These are phyloP conservation scores for Patella pellucida DNA, from an alignment of 2,888 invertebrate species.

Conservation along the genomic window DNA sequence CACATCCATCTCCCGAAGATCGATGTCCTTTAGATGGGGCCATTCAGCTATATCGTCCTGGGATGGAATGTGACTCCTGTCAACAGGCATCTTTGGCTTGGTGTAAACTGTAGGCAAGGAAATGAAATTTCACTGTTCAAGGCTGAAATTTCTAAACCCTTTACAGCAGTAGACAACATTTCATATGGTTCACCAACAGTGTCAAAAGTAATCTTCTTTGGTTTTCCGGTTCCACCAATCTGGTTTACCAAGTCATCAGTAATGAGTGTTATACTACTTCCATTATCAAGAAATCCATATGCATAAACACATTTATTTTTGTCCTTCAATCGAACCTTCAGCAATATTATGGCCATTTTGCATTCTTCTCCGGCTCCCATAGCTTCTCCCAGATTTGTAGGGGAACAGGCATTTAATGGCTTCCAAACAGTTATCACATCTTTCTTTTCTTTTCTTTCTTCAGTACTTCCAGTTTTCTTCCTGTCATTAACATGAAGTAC, in stretches of 20 bases:
- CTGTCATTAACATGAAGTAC: too few species aligned
- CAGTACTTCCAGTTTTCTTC: too few species aligned
- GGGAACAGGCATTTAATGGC: not conserved
- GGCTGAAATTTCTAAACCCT: conserved; percentile 10
- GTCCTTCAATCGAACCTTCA: conserved; percentile 11
- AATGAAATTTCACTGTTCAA: not conserved
- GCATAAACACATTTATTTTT: not conserved
- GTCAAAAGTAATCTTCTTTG: conserved; percentile 15
- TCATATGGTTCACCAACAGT: conserved; percentile 14
- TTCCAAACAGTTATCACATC: too few species aligned
- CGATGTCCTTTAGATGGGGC: conserved; percentile 18
- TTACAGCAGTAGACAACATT: not conserved
- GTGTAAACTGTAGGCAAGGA: conserved; percentile 15
- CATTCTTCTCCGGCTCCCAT: not conserved
- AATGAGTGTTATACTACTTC: conserved; percentile 18
- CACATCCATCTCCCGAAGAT: conserved; percentile 1
- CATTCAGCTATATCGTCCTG: conserved; percentile 16
- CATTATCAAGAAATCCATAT: conserved; percentile 23
- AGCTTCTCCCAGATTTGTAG: not conserved
- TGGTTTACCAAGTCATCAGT: conserved; percentile 6
- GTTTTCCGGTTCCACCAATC: not conserved
- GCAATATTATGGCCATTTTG: conserved; percentile 25
- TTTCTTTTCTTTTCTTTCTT: not conserved
- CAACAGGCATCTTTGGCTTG: conserved; percentile 15
- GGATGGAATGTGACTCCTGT: conserved; percentile 14